Evolutionary conservation across 2,797 vertebrate species (phyloP).

Genomic region (Crenuchus spilurus): DNA sequence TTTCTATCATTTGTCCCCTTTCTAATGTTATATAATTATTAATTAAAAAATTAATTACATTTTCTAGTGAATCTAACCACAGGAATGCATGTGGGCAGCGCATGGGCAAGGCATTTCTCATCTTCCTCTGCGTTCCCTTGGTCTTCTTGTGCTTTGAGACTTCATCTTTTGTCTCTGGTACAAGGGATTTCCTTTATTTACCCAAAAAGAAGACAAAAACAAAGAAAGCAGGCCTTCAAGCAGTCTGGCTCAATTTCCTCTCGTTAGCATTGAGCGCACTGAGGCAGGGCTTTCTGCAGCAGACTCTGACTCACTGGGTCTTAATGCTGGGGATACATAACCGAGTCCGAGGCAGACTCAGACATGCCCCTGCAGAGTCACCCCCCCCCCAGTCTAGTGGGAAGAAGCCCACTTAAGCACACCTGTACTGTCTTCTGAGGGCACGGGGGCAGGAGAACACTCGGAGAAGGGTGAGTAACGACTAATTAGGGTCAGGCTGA

Average conservation of each 20-base stretch:
- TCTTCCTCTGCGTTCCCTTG: neutral
- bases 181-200: slow-evolving; percentile 41
- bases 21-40: neutral
- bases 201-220: slow-evolving; percentile 22
- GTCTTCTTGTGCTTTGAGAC: no score
- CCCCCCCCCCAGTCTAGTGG: slow-evolving; percentile 26
- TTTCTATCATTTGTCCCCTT: no score
- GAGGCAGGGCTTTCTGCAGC: slow-evolving; percentile 22
- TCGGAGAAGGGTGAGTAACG: slow-evolving; percentile 34
- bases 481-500: slow-evolving; percentile 24
- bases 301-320: slow-evolving; percentile 41
- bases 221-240: neutral
- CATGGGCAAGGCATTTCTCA: neutral
- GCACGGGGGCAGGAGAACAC: slow-evolving; percentile 8
- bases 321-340: neutral
- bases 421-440: slow-evolving; percentile 47
- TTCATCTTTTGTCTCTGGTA: neutral
- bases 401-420: slow-evolving; percentile 35
- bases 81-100: no score
- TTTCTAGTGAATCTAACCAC: no score
- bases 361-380: slow-evolving; percentile 37
- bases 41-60: no score
- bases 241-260: slow-evolving; percentile 45
- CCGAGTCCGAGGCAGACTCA: slow-evolving; percentile 13
- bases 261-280: slow-evolving; percentile 11